Evolutionary conservation across 2,888 invertebrate genomes (phyloP), one percentile per base, ranked within the genome.

Genomic region (Polymixis flavicincta): DNA sequence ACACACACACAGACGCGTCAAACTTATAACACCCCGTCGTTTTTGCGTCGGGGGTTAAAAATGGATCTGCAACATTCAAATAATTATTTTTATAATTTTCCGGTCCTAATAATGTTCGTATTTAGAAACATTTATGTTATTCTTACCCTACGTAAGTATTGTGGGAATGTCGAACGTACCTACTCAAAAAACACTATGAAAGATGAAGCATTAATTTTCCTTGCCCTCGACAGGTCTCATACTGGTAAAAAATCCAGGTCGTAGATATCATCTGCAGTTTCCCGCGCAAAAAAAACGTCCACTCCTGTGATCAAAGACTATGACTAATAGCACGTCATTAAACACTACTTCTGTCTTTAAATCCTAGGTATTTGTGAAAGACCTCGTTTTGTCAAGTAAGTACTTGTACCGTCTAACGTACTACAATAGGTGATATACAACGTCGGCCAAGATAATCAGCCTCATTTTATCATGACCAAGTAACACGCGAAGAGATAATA

Each of bases 401-500:
- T 63, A 42, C 71, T 77, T 59, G 25, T 42, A 54, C 17, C 52
- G 28, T 72, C 52, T 69, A 55, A 25, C n/a, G 63, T 60, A 72
- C 14, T 60, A 79, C 64, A 76, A 54, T 66, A 69, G 60, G 60
- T 66, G 72, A 82, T 68, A 82, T 76, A 50, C 37, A 32, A 32
- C 37, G 59, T 48, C 54, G 45, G 45, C 57, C 6, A 55, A 76
- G 76, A 75, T 77, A 84, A 85, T 71, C 64, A 85, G 69, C 69
- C 52, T 66, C 60, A 78, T 79, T 88, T 83, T 87, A 75, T 90
- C 90, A 92, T 88, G 71, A 76, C 59, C 63, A 63, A 42, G 59
- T 74, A 79, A 80, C 92, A 92, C 88, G 91, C 92, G 86, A 92
- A 78, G 71, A 73, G 78, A 61, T 76, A 87, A 85, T 89, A 89